Conservation (phyloP, 2,888 invertebrate species). For the Rhopalosiphum nymphaeae region DNA sequence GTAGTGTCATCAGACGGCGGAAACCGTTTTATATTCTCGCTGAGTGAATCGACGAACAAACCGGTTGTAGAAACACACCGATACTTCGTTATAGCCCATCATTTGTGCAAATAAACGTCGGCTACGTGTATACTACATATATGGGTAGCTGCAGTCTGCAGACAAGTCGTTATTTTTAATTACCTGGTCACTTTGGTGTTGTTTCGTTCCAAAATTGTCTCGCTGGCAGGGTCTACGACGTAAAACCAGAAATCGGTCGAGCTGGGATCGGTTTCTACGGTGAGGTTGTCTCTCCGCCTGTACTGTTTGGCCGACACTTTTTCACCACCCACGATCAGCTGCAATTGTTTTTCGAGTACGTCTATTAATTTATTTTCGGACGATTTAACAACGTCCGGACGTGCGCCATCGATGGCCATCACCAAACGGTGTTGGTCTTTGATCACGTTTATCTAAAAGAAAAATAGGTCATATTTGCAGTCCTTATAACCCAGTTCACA, state of each 20-base stretch:
- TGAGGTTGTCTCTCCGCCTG: constrained; percentile 79
- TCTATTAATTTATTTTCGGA: constrained; percentile 74
- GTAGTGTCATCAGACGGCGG: background rate
- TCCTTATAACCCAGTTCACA: background rate
- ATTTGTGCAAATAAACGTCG: background rate
- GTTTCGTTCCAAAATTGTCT: constrained; percentile 81
- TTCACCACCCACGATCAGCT: constrained; percentile 84
- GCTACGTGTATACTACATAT: background rate
- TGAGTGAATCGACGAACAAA: background rate
- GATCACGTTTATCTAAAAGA: constrained; percentile 80
- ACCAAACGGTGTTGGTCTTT: constrained; percentile 83
- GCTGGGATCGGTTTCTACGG: constrained; percentile 78
- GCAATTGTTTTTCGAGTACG: constrained; percentile 80
- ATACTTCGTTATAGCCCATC: background rate
- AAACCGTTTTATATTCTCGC: background rate
- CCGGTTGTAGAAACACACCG: constrained; percentile 13
- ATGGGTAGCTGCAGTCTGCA: background rate
- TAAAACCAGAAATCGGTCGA: constrained; percentile 92
- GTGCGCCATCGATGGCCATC: constrained; percentile 81
- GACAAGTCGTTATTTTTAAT: constrained; percentile 18
- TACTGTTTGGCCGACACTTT: constrained; percentile 84
- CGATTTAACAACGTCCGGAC: constrained; percentile 78
- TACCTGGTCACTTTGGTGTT: constrained; percentile 79
- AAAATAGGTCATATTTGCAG: background rate
- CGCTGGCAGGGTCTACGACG: constrained; percentile 83